phyloP scores from a whole-genome alignment of 2,797 vertebrate species.

The Sandelia bainsii region DNA sequence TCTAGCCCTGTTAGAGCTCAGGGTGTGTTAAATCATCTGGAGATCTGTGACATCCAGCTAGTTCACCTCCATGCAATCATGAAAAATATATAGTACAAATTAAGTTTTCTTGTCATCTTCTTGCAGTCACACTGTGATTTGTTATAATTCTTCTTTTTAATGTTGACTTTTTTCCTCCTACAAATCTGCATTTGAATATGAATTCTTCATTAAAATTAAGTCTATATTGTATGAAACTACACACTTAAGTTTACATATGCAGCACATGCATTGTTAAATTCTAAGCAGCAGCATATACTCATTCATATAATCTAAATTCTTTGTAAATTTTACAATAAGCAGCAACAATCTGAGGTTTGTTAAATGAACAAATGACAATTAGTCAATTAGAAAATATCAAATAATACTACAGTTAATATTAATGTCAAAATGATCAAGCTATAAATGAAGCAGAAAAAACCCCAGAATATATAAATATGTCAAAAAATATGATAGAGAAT shows the following conservation, averaged over 20 bases:
- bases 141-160: not conserved
- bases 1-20: not conserved
- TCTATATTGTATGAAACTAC: not conserved
- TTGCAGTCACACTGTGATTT: not conserved
- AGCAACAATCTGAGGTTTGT: too few species aligned
- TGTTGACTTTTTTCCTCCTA: not conserved
- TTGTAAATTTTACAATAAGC: not conserved
- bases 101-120: not conserved
- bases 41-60: slow-evolving; percentile 1
- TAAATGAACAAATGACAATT: not conserved
- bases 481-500: too few species aligned
- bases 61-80: not conserved
- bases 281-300: too few species aligned
- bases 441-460: not conserved
- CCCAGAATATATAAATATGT: not conserved
- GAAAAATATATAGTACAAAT: too few species aligned
- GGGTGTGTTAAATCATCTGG: slow-evolving; percentile 2
- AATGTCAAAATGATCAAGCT: not conserved
- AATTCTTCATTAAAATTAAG: not conserved
- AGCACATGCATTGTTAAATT: too few species aligned
- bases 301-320: not conserved
- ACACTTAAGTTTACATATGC: not conserved
- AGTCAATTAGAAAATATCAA: not conserved
- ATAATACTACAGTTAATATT: not conserved
- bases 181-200: not conserved